Evolutionary conservation across 2,113 vertebrate genomes (phyloP), one percentile per base, ranked within the genome.

Genomic region (Pygoscelis adeliae): DNA sequence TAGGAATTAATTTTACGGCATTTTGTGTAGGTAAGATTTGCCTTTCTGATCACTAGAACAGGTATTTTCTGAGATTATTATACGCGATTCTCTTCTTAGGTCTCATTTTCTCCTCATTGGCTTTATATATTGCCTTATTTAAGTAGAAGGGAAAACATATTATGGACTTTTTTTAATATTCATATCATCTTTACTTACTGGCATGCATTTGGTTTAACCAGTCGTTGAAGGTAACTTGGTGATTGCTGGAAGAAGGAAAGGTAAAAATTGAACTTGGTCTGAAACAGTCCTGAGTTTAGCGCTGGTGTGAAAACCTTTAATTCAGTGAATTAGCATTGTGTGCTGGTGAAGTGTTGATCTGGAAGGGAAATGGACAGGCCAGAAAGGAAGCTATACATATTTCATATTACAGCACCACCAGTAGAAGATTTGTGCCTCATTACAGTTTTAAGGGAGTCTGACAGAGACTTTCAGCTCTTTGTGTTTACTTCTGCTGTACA

Each of bases 331-430:
- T 22, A 36, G 7, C 18, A 4, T 4, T 46, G 34, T 34, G 19
- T 22, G 30, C 59, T 72, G 47, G 10, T 52, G 18, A 38, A 34
- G n/a, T 8, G 34, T 25, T 62, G 27, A 9, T 44, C 9, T 25
- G 19, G 58, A 32, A 34, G 36, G 27, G 36, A n/a, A 47, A 6
- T 5, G 44, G 17, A 11, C 13, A 20, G 55, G 38, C 49, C 38
- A 17, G 19, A 36, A n/a, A 38, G 5, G 69, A 42, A 73, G 18
- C 9, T 50, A 1, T 30, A 9, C 7, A 1, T 26, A 13, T 15
- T 17, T 19, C 12, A 1, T 5, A 3, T 4, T 42, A 42, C 30
- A n/a, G 15, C 13, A 42, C 6, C 9, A 15, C 11, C 52, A n/a
- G n/a, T 1, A 61, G 74, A 12, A 53, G 23, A n/a, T 12, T 44